Conservation (phyloP, 53 echinoderm and acorn worm species). For the Echinometra lucunter region DNA sequence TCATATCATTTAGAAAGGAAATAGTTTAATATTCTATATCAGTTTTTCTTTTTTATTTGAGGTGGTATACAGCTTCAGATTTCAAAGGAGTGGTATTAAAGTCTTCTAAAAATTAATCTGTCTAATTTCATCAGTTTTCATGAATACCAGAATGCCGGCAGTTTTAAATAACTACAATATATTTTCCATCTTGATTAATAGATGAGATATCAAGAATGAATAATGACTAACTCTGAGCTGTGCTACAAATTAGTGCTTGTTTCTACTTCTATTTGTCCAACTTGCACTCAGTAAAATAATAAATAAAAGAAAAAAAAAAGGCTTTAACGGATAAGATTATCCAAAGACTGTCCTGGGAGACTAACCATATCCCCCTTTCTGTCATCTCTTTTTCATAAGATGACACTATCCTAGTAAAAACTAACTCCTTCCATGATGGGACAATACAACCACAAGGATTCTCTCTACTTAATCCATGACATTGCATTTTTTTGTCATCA, state of each 20-base stretch:
- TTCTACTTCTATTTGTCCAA: neutral
- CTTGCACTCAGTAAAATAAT: no score
- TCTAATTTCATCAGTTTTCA: neutral
- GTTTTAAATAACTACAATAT: neutral
- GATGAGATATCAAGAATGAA: neutral
- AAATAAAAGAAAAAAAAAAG: no score
- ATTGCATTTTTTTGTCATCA: neutral
- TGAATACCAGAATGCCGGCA: neutral
- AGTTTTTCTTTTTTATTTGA: neutral
- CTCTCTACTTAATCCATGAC: neutral
- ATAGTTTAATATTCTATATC: neutral
- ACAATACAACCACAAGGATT: neutral
- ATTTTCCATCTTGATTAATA: neutral
- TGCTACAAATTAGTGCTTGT: neutral
- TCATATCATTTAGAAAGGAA: neutral
- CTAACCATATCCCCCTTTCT: neutral
- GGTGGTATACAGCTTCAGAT: neutral
- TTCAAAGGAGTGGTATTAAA: neutral
- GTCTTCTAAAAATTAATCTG: neutral
- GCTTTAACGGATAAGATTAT: neutral
- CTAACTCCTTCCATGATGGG: neutral
- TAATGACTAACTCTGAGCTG: neutral
- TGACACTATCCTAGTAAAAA: conserved; percentile 32
- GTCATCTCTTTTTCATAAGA: conserved; percentile 55
- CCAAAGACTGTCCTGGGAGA: neutral